Conservation (phyloP, 2,888 invertebrate species). For the Cybosia mesomella region DNA sequence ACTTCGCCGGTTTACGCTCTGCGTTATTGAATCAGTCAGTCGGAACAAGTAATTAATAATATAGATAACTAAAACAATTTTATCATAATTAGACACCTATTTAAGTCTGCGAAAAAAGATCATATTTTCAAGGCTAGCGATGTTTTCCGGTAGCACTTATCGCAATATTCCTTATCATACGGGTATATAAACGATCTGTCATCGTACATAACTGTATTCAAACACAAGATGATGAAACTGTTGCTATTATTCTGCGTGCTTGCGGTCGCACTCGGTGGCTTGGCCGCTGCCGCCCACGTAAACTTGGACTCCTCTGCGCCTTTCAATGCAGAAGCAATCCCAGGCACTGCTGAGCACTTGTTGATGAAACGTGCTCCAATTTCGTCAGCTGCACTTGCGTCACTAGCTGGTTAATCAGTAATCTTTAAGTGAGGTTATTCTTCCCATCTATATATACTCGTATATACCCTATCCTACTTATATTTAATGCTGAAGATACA, state of each 20-base stretch:
- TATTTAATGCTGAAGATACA: no score
- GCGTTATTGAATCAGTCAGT: no score
- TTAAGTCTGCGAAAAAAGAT: no score
- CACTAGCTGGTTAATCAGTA: not conserved
- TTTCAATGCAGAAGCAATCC: not conserved
- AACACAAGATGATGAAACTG: slow-evolving; percentile 4
- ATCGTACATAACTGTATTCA: not conserved
- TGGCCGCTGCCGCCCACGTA: not conserved
- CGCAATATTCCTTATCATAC: not conserved
- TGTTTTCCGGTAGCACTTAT: not conserved
- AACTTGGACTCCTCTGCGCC: not conserved
- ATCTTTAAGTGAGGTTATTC: not conserved
- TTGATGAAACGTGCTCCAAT: not conserved
- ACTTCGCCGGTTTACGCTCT: no score
- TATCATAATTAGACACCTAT: no score
- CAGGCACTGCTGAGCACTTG: not conserved
- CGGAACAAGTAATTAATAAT: no score
- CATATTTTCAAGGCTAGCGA: not conserved
- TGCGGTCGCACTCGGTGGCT: slow-evolving; percentile 8
- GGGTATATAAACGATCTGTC: not conserved
- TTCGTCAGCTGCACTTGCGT: not conserved
- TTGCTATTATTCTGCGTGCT: slow-evolving; percentile 45
- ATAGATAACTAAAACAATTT: no score
- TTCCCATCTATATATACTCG: not conserved
- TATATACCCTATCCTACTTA: not conserved